These are phyloP conservation scores for Drosophila eugracilis DNA, from an alignment of 1,140 invertebrate species.

Conservation along the genomic window DNA sequence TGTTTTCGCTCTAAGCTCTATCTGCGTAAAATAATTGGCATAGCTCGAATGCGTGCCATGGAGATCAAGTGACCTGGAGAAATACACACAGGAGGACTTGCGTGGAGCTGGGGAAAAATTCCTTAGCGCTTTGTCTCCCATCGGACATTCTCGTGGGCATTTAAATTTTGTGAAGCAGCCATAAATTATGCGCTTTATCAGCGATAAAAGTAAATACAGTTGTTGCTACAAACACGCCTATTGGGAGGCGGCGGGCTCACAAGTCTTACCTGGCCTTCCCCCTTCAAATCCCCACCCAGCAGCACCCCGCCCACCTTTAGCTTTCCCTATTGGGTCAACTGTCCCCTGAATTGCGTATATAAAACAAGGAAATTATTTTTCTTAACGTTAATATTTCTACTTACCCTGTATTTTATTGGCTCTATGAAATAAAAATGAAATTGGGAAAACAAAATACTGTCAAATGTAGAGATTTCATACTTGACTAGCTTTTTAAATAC, in stretches of 20 bases:
- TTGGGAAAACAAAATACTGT: too few relatives aligned
- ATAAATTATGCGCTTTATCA: conserved; percentile 84
- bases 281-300: not conserved
- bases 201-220: conserved; percentile 84
- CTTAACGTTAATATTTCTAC: not conserved
- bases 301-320: not conserved
- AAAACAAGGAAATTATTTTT: conserved; percentile 7
- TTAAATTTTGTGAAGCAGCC: conserved; percentile 79
- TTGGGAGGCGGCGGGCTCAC: conserved; percentile 39
- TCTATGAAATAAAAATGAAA: not conserved
- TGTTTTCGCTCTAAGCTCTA: conserved; percentile 8
- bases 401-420: not conserved
- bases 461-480: too few relatives aligned
- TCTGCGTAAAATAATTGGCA: conserved; percentile 44
- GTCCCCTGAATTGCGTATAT: conserved; percentile 59
- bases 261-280: not conserved
- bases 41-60: conserved; percentile 12
- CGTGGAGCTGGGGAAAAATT: conserved; percentile 13
- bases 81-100: conserved; percentile 15
- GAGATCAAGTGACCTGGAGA: conserved; percentile 33
- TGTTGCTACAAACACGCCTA: conserved; percentile 78
- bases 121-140: conserved; percentile 57
- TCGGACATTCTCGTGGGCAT: conserved; percentile 76
- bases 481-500: too few relatives aligned
- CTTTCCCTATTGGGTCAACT: conserved; percentile 50